These are phyloP conservation scores for Enteromius paludinosus DNA, from an alignment of 2,797 vertebrate species.

Conservation along the genomic window DNA sequence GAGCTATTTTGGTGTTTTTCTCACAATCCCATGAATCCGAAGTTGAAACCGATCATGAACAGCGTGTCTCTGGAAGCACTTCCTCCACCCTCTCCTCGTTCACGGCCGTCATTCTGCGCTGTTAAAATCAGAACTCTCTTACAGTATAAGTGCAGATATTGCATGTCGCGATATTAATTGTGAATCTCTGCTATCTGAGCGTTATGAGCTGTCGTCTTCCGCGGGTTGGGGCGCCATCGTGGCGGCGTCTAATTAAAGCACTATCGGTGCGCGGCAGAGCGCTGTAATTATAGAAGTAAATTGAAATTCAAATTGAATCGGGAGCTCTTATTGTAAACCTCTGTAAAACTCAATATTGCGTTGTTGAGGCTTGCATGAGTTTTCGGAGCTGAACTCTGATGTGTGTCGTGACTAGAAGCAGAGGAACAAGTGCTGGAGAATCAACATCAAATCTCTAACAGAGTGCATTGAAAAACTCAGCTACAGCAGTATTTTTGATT, in stretches of 20 bases:
- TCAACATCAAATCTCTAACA: not conserved
- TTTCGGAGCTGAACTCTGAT: not conserved
- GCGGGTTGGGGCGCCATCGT: not conserved
- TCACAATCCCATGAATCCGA: not conserved
- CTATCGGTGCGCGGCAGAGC: conserved; percentile 40
- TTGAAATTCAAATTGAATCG: conserved; percentile 65
- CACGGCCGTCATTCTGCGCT: not conserved
- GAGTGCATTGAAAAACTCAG: not conserved
- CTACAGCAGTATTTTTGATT: too few species aligned
- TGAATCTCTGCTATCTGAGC: conserved; percentile 26
- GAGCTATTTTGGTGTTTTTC: not conserved
- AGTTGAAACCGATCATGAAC: not conserved
- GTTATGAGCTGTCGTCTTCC: conserved; percentile 2
- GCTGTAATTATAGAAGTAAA: conserved; percentile 62
- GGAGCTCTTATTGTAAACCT: conserved; percentile 61
- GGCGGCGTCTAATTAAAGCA: conserved; percentile 58
- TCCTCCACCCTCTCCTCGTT: conserved; percentile 32
- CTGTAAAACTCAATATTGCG: conserved; percentile 41
- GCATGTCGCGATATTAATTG: conserved; percentile 20
- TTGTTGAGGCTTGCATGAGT: not conserved
- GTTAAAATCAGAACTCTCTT: not conserved
- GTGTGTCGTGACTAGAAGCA: not conserved
- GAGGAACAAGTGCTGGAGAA: not conserved
- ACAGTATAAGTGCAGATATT: conserved; percentile 28
- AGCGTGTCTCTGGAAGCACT: conserved; percentile 1